Evolutionary conservation across 2,888 invertebrate genomes (phyloP), one percentile per base, ranked within the genome.

Genomic region (Synergus gifuensis): DNA sequence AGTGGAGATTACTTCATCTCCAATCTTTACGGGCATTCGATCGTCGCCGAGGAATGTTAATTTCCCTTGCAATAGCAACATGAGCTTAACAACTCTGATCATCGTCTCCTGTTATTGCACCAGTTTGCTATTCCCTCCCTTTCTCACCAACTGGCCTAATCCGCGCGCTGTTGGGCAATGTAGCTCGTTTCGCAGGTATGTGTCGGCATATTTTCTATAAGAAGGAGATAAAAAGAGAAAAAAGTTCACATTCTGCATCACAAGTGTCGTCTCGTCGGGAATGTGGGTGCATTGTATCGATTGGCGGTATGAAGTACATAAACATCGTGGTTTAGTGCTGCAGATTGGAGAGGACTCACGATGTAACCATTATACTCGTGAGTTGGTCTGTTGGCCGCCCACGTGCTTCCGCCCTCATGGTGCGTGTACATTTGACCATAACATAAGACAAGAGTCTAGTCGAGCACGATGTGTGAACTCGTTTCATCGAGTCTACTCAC

Each of bases 391-490:
- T 83, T 82, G 84, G 81, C 85, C 90, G 89, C 89, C 90, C 89
- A 90, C 90, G 88, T 84, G 85, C 86, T 89, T 89, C 89, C 90
- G 90, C 89, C 90, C 90, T 88, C 89, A 88, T 89, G 84, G 79
- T 84, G 83, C 81, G 78, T 81, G 79, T 80, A 77, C 42, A 18
- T 77, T 78, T 78, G 73, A 78, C 76, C 80, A 79, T 81, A 80
- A 83, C 83, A 78, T 67, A 77, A 40, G 76, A 73, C 76, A 40
- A 76, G 54, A 64, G 76, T 28, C 58, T 66, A 42, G 76, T 28
- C 58, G 40, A 42, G 42, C 28, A 44, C 69, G 58, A 78, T 54
- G 78, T 78, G 78, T 60, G 69, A 73, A 78, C 40, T 73, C 69
- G 60, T 60, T 44, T 62, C 46, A 62, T 62, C 76, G 58, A 7